Conservation (phyloP, 1,140 invertebrate genomes). For the Cecropterus lyciades region DNA sequence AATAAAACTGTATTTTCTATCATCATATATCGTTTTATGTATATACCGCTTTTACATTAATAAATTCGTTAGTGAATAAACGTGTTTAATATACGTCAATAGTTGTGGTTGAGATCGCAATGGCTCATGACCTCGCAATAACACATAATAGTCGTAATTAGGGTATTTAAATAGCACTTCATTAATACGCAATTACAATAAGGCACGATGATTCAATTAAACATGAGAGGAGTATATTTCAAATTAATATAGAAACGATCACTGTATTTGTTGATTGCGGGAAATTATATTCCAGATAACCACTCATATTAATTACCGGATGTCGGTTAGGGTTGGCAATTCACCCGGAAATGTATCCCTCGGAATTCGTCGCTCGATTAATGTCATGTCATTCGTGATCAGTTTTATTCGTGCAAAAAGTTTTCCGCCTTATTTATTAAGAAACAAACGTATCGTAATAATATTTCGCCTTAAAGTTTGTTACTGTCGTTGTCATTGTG, state of each 20-base stretch:
- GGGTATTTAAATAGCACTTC: slow-evolving; percentile 29
- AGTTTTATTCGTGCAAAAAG: background rate
- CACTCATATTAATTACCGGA: slow-evolving; percentile 49
- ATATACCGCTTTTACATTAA: no score
- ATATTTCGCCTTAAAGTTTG: no score
- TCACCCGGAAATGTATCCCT: slow-evolving; percentile 9
- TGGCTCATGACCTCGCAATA: slow-evolving; percentile 13
- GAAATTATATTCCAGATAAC: slow-evolving; percentile 41
- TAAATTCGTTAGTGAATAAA: background rate
- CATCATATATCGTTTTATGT: no score
- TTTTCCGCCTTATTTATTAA: background rate
- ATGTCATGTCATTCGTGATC: background rate
- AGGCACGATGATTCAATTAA: slow-evolving; percentile 47
- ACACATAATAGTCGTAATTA: slow-evolving; percentile 22
- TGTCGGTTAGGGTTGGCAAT: slow-evolving; percentile 35
- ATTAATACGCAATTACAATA: slow-evolving; percentile 37
- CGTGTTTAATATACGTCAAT: background rate
- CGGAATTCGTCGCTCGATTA: background rate
- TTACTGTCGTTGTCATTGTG: no score
- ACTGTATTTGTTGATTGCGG: slow-evolving; percentile 45
- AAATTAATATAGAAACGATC: slow-evolving; percentile 39
- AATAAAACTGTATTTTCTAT: no score
- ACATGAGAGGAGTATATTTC: slow-evolving; percentile 40
- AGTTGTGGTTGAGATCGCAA: slow-evolving; percentile 14
- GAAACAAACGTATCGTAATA: no score